These are phyloP conservation scores for Atta colombica DNA, from an alignment of 1,140 invertebrate species.

Conservation along the genomic window DNA sequence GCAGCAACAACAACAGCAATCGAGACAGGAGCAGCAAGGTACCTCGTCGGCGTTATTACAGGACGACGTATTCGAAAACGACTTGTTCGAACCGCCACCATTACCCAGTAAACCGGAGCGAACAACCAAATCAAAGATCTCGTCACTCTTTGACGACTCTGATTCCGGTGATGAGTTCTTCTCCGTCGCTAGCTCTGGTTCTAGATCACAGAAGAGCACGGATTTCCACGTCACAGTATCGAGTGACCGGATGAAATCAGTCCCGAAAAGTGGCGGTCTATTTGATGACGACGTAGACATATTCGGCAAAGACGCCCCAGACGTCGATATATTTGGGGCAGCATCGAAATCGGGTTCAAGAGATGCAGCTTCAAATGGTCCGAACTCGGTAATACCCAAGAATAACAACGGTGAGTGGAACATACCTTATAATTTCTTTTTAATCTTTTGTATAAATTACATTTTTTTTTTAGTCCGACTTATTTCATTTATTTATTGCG, in stretches of 20 bases:
- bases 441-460: background rate
- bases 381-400: conserved; percentile 36
- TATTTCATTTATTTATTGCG: background rate
- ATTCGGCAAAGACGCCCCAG: conserved; percentile 76
- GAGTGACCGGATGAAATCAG: conserved; percentile 59
- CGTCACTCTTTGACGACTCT: conserved; percentile 81
- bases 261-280: conserved; percentile 58
- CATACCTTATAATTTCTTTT: background rate
- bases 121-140: conserved; percentile 71
- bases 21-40: background rate
- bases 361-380: background rate
- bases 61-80: conserved; percentile 76
- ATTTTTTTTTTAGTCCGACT: background rate
- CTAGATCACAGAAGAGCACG: conserved; percentile 78
- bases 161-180: conserved; percentile 83
- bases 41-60: conserved; percentile 2
- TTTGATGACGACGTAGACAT: conserved; percentile 79
- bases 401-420: conserved; percentile 1
- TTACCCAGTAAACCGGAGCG: conserved; percentile 72
- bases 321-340: conserved; percentile 80
- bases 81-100: conserved; percentile 81
- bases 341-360: conserved; percentile 35
- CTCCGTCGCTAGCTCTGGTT: conserved; percentile 78
- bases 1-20: conserved; percentile 25
- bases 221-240: conserved; percentile 66